These are phyloP conservation scores for Anneissia japonica DNA, from an alignment of 35 echinoderm and acorn worm genomes.

Conservation along the genomic window DNA sequence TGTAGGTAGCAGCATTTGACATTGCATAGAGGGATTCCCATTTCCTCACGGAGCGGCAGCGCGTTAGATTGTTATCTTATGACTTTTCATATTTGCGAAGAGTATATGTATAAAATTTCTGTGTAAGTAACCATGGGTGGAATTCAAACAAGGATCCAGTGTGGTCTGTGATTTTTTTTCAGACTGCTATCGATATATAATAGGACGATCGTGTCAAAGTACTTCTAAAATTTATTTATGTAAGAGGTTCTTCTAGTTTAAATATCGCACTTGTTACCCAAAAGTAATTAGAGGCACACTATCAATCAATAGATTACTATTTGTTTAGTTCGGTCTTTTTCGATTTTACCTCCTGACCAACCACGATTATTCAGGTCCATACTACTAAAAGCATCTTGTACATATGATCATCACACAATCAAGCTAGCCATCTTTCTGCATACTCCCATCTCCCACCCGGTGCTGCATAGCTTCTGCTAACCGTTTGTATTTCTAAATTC, in stretches of 20 bases:
- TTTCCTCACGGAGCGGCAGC: not conserved
- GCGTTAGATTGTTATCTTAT: not conserved
- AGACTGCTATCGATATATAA: not conserved
- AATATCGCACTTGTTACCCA: too few species aligned
- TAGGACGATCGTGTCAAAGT: not conserved
- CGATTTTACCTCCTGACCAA: too few species aligned
- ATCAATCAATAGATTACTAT: too few species aligned
- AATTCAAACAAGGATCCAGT: not conserved
- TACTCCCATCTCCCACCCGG: too few species aligned
- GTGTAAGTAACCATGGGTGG: not conserved
- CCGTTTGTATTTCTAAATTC: too few species aligned
- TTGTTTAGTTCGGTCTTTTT: too few species aligned
- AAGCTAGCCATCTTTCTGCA: too few species aligned
- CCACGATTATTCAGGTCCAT: too few species aligned
- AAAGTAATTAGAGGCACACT: too few species aligned
- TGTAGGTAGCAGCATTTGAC: not conserved
- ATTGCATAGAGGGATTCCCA: not conserved
- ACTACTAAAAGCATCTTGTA: too few species aligned
- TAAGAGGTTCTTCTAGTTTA: not conserved
- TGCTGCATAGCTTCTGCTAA: too few species aligned
- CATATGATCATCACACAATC: too few species aligned
- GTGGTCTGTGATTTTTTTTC: not conserved
- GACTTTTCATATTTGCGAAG: not conserved
- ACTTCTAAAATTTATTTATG: not conserved
- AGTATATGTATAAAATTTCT: not conserved